Evolutionary conservation across 2,797 vertebrate species (phyloP).

Genomic region (Darevskia mixta): DNA sequence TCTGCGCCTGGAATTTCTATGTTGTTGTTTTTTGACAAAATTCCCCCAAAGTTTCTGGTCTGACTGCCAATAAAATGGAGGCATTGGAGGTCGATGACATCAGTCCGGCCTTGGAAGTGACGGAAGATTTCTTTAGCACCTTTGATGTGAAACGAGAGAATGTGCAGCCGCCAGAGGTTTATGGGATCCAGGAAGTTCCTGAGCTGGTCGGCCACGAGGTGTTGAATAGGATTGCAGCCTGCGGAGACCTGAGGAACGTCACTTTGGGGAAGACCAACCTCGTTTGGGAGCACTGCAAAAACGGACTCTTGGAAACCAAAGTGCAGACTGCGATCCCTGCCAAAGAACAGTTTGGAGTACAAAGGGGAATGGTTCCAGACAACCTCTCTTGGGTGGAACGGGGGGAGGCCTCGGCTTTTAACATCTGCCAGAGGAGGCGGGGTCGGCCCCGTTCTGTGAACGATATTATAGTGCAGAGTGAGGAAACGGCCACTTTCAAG

Average conservation of each 20-base stretch:
- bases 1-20: constrained; percentile 43
- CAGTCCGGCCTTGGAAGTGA: constrained; percentile 96
- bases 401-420: constrained; percentile 80
- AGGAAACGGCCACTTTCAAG: constrained; percentile 87
- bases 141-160: constrained; percentile 87
- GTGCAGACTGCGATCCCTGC: constrained; percentile 74
- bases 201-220: constrained; percentile 79
- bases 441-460: constrained; percentile 94
- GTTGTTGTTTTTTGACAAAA: constrained; percentile 24
- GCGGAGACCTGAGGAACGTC: constrained; percentile 73
- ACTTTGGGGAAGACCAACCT: constrained; percentile 71
- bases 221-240: constrained; percentile 73
- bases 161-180: constrained; percentile 81
- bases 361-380: constrained; percentile 74
- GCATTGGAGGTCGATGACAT: constrained; percentile 91
- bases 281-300: constrained; percentile 82
- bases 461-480: constrained; percentile 87
- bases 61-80: constrained; percentile 83
- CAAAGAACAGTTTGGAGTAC: constrained; percentile 77
- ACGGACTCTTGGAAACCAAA: constrained; percentile 82
- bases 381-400: constrained; percentile 80
- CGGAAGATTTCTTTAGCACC: constrained; percentile 93
- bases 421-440: constrained; percentile 88
- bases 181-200: constrained; percentile 81
- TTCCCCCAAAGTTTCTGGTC: fast-evolving